Evolutionary conservation across 2,888 invertebrate species (phyloP), one percentile per base, ranked within the genome.

Genomic region (Diadromus collaris): DNA sequence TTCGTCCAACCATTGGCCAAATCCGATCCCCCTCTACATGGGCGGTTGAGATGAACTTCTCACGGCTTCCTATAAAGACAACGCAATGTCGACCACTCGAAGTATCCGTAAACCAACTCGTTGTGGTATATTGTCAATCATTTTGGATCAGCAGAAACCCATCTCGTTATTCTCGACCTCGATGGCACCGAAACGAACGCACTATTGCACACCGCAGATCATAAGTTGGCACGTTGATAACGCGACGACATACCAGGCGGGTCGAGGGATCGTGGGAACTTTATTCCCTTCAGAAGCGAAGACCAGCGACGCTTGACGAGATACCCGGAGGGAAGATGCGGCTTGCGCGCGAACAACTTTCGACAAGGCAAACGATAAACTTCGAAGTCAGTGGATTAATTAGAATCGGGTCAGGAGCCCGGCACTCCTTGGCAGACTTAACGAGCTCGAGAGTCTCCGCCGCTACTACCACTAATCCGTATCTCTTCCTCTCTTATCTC

Each of bases 351-450:
- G 75, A 68, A 72, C 48, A 79, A 83, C 82, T 82, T 80, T 78
- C 71, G 68, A 58, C 61, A 56, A 61, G 63, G 48, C 60, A 69
- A 81, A 76, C 82, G 82, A 81, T 83, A 82, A 84, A 83, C 82
- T 85, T 83, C 71, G 80, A 80, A 82, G 83, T 83, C 77, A 69
- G 81, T 79, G 81, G 83, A 85, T 86, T 86, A 86, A 86, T 86
- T 85, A 85, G 81, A 86, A 83, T 82, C 83, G 75, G 81, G 81
- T 82, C 81, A 78, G 67, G 58, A 75, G 75, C 46, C 69, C 58
- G 78, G 63, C 64, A 70, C 67, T 54, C 60, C 72, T 60, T 63
- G 46, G 51, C 58, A 44, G 51, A 73, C 72, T 79, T 64, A 73
- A 73, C 69, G 64, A 73, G 72, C 76, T 79, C 48, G 56, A 64